Evolutionary conservation across 2,888 invertebrate species (phyloP).

Genomic region (Coenonympha arcania): DNA sequence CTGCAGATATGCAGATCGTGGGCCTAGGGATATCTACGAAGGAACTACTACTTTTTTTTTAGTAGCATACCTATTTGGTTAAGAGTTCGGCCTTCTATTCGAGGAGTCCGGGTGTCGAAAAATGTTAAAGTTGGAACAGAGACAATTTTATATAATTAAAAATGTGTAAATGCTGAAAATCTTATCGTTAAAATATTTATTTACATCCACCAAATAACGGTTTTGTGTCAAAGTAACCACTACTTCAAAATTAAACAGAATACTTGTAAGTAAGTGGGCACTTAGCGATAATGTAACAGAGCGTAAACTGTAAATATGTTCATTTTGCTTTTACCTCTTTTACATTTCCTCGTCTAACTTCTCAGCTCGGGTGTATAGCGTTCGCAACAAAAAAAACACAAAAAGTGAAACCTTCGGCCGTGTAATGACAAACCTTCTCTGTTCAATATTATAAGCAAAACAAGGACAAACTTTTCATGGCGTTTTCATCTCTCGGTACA

Average conservation of each 20-base stretch:
- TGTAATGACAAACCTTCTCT: constrained; percentile 53
- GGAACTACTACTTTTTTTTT: too few species aligned
- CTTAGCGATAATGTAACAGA: constrained; percentile 5
- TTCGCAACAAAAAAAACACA: constrained; percentile 7
- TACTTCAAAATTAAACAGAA: constrained; percentile 4
- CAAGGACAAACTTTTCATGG: constrained; percentile 61
- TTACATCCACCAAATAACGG: not conserved
- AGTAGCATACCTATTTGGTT: too few species aligned
- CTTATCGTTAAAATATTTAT: too few species aligned
- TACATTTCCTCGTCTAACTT: constrained; percentile 7
- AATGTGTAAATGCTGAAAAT: too few species aligned
- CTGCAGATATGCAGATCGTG: too few species aligned
- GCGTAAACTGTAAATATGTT: constrained; percentile 9
- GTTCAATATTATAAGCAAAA: constrained; percentile 48
- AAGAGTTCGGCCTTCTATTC: too few species aligned
- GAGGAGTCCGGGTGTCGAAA: too few species aligned
- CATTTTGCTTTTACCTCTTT: constrained; percentile 12
- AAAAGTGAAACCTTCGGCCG: constrained; percentile 30
- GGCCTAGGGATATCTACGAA: too few species aligned
- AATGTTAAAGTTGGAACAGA: too few species aligned
- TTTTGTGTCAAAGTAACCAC: not conserved
- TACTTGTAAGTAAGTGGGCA: constrained; percentile 2
- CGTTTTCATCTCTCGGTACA: constrained; percentile 67
- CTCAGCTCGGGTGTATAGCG: constrained; percentile 9
- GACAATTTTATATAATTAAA: too few species aligned